Base-by-base conservation (phyloP, 2,888 invertebrate species). In the Coecobrya sp. region DNA sequence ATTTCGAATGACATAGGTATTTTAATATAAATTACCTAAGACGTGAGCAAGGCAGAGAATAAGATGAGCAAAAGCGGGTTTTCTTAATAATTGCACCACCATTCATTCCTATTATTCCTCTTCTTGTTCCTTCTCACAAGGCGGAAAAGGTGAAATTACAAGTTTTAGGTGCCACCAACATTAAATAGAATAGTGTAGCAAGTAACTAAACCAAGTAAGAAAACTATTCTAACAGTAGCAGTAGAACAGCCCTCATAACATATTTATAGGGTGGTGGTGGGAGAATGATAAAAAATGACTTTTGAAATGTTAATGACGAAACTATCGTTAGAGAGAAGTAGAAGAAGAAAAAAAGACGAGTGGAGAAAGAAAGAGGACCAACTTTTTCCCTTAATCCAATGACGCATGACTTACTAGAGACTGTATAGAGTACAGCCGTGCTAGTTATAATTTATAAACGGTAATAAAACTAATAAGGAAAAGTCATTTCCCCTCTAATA, bases 381-480 rank as follows among this genome's bases (percentile, higher is more conserved):
- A 76, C 22, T 49, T 76, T 76, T 76, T 76, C 13, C 25, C 30
- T 86, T 86, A 86, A 86, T 86, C 86, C 86, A 70, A 86, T 68
- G 68, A 86, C 27, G 86, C 52, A 86, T 49, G 70, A 86, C 65
- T 49, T 76, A 10, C 13, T 27, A 22, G 45, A 76, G 49, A 73
- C 7, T 13, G 68, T 25, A 65, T 22, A 19, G 25, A 25, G 62
- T 65, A 65, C 36, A 13, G 42, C n/a, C n/a, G n/a, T 49, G 76
- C 49, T 70, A n/a, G 59, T 85, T 85, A 86, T 90, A 90, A 90
- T 91, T 91, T 91, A 91, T 81, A 86, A 91, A 81, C 11, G 86
- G 86, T 86, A 86, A 86, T 91, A 86, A 86, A 86, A 81, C 86
- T 86, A 86, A 81, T 86, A 91, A 81, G 55, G 81, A 91, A 91